phyloP scores from a whole-genome alignment of 1,140 invertebrate species.

The Monomorium pharaonis region DNA sequence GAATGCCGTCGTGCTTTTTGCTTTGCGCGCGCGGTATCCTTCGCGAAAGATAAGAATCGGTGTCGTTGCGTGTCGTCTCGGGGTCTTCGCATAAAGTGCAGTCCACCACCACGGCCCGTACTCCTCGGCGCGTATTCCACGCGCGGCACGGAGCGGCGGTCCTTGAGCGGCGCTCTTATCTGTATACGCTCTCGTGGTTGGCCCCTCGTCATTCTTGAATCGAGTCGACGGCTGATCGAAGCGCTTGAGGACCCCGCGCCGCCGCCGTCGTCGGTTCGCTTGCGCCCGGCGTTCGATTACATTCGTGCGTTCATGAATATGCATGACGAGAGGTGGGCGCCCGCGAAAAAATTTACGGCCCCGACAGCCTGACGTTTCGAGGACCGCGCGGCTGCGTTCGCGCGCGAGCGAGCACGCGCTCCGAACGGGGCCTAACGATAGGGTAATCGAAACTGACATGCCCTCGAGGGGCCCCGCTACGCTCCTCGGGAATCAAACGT shows the following conservation, averaged over 20 bases:
- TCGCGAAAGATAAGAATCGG: constrained; percentile 50
- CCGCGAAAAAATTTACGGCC: constrained; percentile 71
- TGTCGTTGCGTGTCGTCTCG: constrained; percentile 42
- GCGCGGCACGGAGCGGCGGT: not conserved
- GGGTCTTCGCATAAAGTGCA: constrained; percentile 34
- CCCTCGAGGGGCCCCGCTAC: constrained; percentile 65
- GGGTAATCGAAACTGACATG: constrained; percentile 68
- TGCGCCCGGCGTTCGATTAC: constrained; percentile 55
- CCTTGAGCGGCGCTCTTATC: constrained; percentile 30
- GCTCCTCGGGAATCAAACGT: constrained; percentile 39
- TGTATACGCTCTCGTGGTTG: constrained; percentile 42
- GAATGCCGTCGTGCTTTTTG: not conserved
- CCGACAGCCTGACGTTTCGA: constrained; percentile 73
- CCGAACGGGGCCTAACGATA: constrained; percentile 61
- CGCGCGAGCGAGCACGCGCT: constrained; percentile 38
- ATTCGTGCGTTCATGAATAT: constrained; percentile 72
- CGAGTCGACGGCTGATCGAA: constrained; percentile 60
- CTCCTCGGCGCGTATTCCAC: constrained; percentile 1
- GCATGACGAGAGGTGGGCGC: constrained; percentile 69
- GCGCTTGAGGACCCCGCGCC: constrained; percentile 54
- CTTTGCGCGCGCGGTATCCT: not conserved
- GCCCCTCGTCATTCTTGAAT: constrained; percentile 65
- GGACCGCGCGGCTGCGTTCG: constrained; percentile 58
- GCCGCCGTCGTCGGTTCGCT: not conserved
- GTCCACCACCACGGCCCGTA: too few species aligned